phyloP scores from a whole-genome alignment of 2,888 invertebrate genomes.

The Drosophila pegasa region DNA sequence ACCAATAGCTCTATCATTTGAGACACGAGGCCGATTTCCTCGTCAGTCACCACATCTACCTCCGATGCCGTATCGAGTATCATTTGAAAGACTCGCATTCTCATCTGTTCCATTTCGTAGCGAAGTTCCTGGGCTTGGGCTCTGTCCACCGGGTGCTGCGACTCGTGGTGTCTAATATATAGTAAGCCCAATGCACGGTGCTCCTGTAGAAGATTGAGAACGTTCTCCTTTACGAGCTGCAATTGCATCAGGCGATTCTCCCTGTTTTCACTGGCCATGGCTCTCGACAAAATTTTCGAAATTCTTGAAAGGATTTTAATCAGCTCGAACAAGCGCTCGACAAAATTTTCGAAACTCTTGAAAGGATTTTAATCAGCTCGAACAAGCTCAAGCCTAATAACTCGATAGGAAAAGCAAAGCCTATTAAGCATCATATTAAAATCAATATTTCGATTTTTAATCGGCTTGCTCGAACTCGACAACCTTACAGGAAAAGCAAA shows the following conservation, averaged over 20 bases:
- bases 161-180: neutral
- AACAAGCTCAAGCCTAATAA: too few relatives aligned
- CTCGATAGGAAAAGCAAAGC: neutral
- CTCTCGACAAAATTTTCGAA: neutral
- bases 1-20: constrained; percentile 9
- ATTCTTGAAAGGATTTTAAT: too few relatives aligned
- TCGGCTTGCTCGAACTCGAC: neutral
- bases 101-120: constrained; percentile 6
- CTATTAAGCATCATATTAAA: neutral
- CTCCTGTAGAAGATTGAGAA: constrained; percentile 7
- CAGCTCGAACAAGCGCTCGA: too few relatives aligned
- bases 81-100: constrained; percentile 5
- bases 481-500: neutral
- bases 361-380: neutral
- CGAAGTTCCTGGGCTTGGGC: neutral
- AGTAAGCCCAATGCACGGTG: neutral
- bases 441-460: too few relatives aligned
- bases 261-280: neutral
- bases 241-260: neutral
- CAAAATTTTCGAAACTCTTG: neutral
- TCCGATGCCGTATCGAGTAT: constrained; percentile 2
- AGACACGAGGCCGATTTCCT: neutral
- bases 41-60: neutral
- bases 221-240: neutral
- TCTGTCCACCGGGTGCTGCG: neutral